Percentiles rank a stretch among this genome's conserved stretches.
Conservation (phyloP, 2,113 vertebrate genomes). For the Cynocephalus volans region DNA sequence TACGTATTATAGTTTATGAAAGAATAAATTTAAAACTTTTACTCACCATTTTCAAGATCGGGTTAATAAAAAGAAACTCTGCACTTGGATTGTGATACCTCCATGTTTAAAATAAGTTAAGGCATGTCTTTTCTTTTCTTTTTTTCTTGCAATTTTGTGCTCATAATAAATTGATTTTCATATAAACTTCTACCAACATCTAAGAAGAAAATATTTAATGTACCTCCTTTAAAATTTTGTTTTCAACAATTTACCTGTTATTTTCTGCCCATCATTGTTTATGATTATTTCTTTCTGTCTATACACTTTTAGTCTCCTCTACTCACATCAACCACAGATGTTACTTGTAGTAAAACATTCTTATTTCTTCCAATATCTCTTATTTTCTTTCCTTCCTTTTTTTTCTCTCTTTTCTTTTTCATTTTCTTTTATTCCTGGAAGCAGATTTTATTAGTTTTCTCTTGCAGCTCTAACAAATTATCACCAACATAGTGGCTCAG, state of each 20-base stretch:
- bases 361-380: neutral
- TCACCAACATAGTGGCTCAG: neutral
- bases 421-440: neutral
- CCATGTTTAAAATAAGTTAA: neutral
- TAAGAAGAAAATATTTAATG: conserved; percentile 2
- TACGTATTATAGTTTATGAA: neutral
- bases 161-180: neutral
- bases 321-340: neutral
- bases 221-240: neutral
- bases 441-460: neutral
- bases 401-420: neutral
- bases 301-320: conserved; percentile 27
- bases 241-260: neutral
- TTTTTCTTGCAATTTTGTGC: neutral
- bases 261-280: neutral
- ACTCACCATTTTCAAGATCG: neutral
- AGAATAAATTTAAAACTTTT: neutral
- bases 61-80: neutral
- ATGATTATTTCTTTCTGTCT: neutral
- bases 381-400: neutral
- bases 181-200: neutral
- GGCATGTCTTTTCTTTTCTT: neutral
- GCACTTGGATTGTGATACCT: neutral
- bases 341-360: neutral
- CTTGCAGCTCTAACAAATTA: neutral